These are phyloP conservation scores for Euleptes europaea DNA, from an alignment of 2,113 vertebrate species.

Conservation along the genomic window DNA sequence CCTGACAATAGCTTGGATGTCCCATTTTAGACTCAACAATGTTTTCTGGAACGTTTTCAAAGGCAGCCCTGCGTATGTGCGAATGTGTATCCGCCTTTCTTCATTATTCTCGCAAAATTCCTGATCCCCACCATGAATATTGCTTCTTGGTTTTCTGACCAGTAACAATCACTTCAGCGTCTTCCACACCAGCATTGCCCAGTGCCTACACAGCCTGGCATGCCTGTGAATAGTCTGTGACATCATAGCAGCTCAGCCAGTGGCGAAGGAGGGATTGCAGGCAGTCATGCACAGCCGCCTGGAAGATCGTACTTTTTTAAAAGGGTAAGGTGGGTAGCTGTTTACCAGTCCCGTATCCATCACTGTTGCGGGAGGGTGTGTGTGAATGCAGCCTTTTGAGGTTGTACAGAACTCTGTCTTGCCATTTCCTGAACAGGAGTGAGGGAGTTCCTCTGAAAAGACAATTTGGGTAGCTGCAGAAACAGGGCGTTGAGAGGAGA, in stretches of 20 bases:
- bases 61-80: neutral
- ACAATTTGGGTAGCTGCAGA: neutral
- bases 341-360: no score
- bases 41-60: no score
- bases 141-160: neutral
- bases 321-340: no score
- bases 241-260: neutral
- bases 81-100: no score
- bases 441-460: neutral
- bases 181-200: no score
- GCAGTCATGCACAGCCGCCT: neutral
- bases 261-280: neutral
- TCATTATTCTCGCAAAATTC: neutral
- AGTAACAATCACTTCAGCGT: neutral
- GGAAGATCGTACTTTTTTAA: neutral
- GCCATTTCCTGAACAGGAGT: neutral
- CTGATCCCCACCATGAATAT: neutral
- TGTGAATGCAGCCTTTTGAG: neutral
- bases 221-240: neutral
- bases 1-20: no score
- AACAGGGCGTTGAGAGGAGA: neutral
- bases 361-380: neutral
- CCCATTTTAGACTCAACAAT: no score
- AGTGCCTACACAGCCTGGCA: neutral
- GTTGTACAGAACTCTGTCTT: neutral